Evolutionary conservation across 2,113 vertebrate species (phyloP), one percentile per base, ranked within the genome.

Genomic region (Hyperoodon ampullatus): DNA sequence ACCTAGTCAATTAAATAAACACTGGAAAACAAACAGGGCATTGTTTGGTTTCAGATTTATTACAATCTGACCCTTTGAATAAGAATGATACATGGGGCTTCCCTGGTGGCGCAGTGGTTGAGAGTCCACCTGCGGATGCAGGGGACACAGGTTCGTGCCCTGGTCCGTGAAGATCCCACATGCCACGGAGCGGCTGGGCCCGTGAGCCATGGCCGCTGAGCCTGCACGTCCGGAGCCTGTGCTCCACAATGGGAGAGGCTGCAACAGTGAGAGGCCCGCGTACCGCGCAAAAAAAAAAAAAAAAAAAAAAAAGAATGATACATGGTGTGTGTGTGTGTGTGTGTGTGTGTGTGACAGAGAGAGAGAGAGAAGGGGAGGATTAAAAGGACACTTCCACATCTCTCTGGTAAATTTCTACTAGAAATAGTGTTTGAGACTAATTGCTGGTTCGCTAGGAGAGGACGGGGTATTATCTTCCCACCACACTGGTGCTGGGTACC

Each of bases 1-100:
- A 86, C 92, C 84, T 95, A 97, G 90, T 97, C 97, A 98, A 97
- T 97, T 98, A 98, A 98, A 84, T 95, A 97, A 98, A 98, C 90
- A 98, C 60, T 3, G 5, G 44, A 96, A 98, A 97, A 91, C 89
- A 98, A 98, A 97, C 81, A 96, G 85, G 81, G 21, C 9, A 72
- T 2, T 66, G 28, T 98, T 98, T 98, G 80, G 85, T 96, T 97
- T 90, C 88, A 75, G 53, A 97, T 96, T 60, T 93, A 95, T 93
- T 95, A 91, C 47, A 92, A 42, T 85, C 30, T 92, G 82, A 85
- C 24, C 24, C 42, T 93, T 47, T 72, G 58, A 89, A 44, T 94
- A 89, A 84, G 35, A 92, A 92, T 65, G 74, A 85, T 42, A 74
- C 8, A 7, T 35, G 18, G 4, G 39, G 39, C 39, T 39, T 39